Evolutionary conservation across 2,888 invertebrate genomes (phyloP).

Genomic region (Lasioglossum morio): DNA sequence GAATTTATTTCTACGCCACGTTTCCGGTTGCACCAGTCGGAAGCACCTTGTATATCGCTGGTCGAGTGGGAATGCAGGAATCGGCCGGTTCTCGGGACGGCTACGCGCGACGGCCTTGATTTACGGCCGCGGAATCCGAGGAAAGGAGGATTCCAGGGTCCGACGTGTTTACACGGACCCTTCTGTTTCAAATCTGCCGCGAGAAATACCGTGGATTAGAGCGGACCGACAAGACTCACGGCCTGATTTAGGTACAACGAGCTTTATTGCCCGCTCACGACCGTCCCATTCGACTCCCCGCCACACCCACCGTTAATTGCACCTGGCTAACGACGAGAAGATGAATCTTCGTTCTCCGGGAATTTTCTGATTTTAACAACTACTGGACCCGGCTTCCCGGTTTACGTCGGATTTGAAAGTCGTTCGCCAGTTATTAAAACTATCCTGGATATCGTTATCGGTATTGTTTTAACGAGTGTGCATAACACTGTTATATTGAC

Average conservation of each 20-base stretch:
- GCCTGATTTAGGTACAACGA: slow-evolving; percentile 46
- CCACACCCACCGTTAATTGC: slow-evolving; percentile 22
- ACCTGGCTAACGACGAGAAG: slow-evolving; percentile 15
- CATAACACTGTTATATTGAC: neutral
- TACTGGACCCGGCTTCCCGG: neutral
- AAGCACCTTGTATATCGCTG: neutral
- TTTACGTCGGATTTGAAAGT: neutral
- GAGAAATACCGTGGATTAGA: slow-evolving; percentile 55
- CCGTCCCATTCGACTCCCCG: slow-evolving; percentile 4
- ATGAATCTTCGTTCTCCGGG: slow-evolving; percentile 1
- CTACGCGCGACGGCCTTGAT: slow-evolving; percentile 31
- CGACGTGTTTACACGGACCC: slow-evolving; percentile 23
- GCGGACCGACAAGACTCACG: slow-evolving; percentile 6
- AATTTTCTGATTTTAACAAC: slow-evolving; percentile 31
- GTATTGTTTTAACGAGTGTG: too few relatives aligned
- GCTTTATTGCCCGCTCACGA: slow-evolving; percentile 27
- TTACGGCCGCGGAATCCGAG: slow-evolving; percentile 44
- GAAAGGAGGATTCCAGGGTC: slow-evolving; percentile 51
- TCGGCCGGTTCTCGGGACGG: slow-evolving; percentile 22
- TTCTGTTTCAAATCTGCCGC: slow-evolving; percentile 50
- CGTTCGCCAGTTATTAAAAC: neutral
- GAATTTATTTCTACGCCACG: neutral
- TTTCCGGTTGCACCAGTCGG: neutral
- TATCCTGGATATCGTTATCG: neutral
- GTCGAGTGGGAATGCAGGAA: slow-evolving; percentile 45